phyloP scores from a whole-genome alignment of 2,113 vertebrate genomes.

The Paracanthobrama guichenoti region DNA sequence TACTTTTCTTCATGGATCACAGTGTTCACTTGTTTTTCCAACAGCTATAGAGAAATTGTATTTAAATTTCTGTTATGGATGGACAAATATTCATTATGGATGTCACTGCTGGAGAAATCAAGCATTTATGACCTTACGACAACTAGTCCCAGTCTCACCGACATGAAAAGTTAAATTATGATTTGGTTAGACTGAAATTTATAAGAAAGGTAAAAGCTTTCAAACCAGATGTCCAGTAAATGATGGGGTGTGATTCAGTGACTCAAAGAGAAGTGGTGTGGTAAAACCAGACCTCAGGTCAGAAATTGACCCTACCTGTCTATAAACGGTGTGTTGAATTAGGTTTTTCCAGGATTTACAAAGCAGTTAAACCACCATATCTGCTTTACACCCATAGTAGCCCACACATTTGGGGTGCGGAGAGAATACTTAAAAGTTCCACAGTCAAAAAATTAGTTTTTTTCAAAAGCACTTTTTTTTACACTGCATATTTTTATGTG shows the following conservation, averaged over 20 bases:
- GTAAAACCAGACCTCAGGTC: conserved; percentile 8
- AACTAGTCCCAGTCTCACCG: not conserved
- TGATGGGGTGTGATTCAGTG: not conserved
- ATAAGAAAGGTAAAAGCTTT: not conserved
- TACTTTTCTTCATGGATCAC: too few species aligned
- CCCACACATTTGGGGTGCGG: not conserved
- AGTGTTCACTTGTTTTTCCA: too few species aligned
- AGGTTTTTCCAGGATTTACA: not conserved
- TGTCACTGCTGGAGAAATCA: not conserved
- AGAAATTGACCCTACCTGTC: not conserved
- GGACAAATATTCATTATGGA: too few species aligned
- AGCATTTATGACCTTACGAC: not conserved
- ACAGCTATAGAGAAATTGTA: too few species aligned
- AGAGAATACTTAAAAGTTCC: conserved; percentile 2
- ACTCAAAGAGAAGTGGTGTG: not conserved
- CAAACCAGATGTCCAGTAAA: not conserved
- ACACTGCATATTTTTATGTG: not conserved
- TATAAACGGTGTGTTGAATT: not conserved
- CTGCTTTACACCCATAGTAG: not conserved
- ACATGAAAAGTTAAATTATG: not conserved
- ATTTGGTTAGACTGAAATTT: not conserved
- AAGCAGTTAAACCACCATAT: not conserved
- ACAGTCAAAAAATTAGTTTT: not conserved
- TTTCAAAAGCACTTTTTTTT: not conserved
- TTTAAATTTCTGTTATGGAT: too few species aligned